phyloP scores from a whole-genome alignment of 1,140 invertebrate species.

The Conus ventricosus region DNA sequence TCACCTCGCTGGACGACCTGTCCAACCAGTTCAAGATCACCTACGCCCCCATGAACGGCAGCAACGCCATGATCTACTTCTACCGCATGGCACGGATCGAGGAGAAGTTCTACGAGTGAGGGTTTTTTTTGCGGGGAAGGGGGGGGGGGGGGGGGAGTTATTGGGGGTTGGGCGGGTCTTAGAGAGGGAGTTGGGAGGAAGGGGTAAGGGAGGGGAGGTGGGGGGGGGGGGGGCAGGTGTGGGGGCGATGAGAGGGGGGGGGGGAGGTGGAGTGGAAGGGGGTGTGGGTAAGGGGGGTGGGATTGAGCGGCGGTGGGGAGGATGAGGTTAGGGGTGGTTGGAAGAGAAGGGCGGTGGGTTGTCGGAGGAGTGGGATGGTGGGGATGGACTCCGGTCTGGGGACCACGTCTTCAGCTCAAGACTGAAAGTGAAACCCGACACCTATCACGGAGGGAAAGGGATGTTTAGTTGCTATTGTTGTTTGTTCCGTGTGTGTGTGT shows the following conservation, averaged over 20 bases:
- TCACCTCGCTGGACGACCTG: conserved; percentile 94
- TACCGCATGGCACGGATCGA: conserved; percentile 97
- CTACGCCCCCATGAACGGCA: conserved; percentile 89
- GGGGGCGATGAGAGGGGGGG: background rate
- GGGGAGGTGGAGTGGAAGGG: background rate
- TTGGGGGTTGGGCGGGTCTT: background rate
- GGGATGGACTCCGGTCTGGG: too few relatives aligned
- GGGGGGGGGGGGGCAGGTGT: background rate
- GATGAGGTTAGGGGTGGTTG: background rate
- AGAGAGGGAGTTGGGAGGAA: background rate
- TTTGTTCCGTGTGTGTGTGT: too few relatives aligned
- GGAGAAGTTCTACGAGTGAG: conserved; percentile 92
- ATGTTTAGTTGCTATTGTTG: too few relatives aligned
- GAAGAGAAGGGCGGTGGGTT: background rate
- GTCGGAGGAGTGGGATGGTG: background rate
- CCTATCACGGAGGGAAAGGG: too few relatives aligned
- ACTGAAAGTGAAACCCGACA: too few relatives aligned
- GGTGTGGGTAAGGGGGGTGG: background rate
- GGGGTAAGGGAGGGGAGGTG: background rate
- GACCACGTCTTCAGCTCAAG: too few relatives aligned
- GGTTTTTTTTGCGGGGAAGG: background rate
- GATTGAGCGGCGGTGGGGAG: background rate
- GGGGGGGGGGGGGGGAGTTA: background rate
- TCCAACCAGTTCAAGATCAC: conserved; percentile 95
- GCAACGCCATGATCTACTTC: conserved; percentile 93